phyloP scores from a whole-genome alignment of 2,888 invertebrate species.

The Tetragnatha montana region DNA sequence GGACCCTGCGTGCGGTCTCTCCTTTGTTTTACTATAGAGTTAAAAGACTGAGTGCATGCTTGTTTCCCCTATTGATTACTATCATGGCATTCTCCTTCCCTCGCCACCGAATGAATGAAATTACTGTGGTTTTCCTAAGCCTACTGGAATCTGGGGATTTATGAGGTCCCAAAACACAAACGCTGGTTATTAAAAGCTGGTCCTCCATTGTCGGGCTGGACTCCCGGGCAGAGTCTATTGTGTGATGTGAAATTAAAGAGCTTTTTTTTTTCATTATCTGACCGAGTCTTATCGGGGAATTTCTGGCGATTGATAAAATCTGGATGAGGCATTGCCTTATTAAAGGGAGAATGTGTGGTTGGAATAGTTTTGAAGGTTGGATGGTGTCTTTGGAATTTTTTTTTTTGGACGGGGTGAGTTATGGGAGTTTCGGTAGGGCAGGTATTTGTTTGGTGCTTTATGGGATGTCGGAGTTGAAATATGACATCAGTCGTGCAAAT shows the following conservation, averaged over 20 bases:
- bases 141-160: constrained; percentile 37
- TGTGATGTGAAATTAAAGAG: background rate
- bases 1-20: constrained; percentile 65
- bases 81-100: constrained; percentile 53
- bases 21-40: constrained; percentile 70
- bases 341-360: background rate
- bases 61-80: constrained; percentile 70
- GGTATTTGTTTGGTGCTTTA: no score
- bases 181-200: background rate
- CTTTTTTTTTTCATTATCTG: background rate
- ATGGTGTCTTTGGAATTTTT: no score
- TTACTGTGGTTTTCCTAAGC: constrained; percentile 39
- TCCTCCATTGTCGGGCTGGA: background rate
- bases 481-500: no score
- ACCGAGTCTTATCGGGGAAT: background rate
- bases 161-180: constrained; percentile 18
- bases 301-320: background rate
- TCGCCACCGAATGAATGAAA: constrained; percentile 52
- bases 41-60: constrained; percentile 67
- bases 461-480: no score
- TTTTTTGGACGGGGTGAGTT: no score
- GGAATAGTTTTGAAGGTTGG: background rate
- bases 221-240: background rate
- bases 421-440: no score
- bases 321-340: background rate